Conservation (phyloP, 2,888 invertebrate genomes). For the Ochlodes sylvanus region DNA sequence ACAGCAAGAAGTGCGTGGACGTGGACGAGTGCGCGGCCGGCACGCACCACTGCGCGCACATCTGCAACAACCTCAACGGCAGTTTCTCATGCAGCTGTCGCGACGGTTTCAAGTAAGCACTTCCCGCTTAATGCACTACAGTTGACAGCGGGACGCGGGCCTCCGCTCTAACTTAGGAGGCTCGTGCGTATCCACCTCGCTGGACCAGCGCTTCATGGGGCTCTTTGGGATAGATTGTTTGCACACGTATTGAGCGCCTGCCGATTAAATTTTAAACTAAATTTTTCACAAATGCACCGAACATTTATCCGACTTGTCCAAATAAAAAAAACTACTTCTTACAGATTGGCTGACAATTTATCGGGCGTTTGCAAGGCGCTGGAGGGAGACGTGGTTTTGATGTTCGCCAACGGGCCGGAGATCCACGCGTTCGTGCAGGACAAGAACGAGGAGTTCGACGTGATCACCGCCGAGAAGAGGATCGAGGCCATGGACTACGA, state of each 20-base stretch:
- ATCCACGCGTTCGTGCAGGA: slow-evolving; percentile 90
- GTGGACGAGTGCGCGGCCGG: slow-evolving; percentile 95
- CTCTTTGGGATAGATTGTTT: too few species aligned
- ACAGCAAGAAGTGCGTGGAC: slow-evolving; percentile 94
- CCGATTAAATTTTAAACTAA: too few species aligned
- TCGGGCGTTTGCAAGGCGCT: slow-evolving; percentile 93
- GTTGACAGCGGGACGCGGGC: too few species aligned
- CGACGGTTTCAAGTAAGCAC: slow-evolving; percentile 88
- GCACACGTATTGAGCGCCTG: too few species aligned
- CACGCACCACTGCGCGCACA: slow-evolving; percentile 95
- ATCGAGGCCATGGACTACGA: slow-evolving; percentile 97
- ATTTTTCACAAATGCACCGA: too few species aligned
- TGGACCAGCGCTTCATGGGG: too few species aligned
- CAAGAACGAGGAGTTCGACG: slow-evolving; percentile 89
- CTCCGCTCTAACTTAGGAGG: neutral
- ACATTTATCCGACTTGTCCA: too few species aligned
- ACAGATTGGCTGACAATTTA: slow-evolving; percentile 87
- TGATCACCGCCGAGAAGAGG: slow-evolving; percentile 93
- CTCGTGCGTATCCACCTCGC: too few species aligned
- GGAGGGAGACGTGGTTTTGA: slow-evolving; percentile 87
- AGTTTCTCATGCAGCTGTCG: slow-evolving; percentile 95
- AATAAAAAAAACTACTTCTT: slow-evolving; percentile 33
- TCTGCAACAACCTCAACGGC: slow-evolving; percentile 96
- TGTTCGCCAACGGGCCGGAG: slow-evolving; percentile 94
- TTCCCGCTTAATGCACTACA: too few species aligned